phyloP scores from a whole-genome alignment of 2,888 invertebrate species.

The Spodoptera littoralis region DNA sequence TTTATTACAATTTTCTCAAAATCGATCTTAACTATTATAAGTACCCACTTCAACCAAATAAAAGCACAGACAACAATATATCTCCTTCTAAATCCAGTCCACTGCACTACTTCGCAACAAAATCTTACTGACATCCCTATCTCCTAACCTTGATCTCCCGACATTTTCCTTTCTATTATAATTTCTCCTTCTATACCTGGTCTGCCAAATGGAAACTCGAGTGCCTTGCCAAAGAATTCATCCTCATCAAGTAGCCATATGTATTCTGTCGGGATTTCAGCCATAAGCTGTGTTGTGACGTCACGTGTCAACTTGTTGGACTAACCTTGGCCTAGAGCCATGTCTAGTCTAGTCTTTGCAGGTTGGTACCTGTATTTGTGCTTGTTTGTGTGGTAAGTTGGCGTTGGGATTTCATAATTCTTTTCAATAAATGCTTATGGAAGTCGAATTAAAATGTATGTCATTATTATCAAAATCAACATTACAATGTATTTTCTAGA shows the following conservation, averaged over 20 bases:
- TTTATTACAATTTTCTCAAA: no score
- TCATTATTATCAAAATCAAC: no score
- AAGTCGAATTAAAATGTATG: no score
- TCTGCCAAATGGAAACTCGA: slow-evolving; percentile 5
- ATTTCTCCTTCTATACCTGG: not conserved
- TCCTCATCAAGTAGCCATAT: slow-evolving; percentile 25
- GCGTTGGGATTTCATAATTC: no score
- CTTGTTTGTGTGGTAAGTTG: not conserved
- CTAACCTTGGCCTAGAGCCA: slow-evolving; percentile 59
- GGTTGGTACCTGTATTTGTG: not conserved
- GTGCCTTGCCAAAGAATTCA: slow-evolving; percentile 24
- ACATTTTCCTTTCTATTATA: not conserved
- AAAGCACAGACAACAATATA: no score
- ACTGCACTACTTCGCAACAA: no score
- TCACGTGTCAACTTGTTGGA: slow-evolving; percentile 18
- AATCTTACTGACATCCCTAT: no score
- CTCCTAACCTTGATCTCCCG: not conserved
- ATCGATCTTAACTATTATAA: no score
- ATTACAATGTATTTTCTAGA: no score
- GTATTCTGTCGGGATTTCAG: slow-evolving; percentile 31
- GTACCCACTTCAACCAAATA: no score
- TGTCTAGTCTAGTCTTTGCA: slow-evolving; percentile 12
- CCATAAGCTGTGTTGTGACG: slow-evolving; percentile 23
- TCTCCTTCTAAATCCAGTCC: no score
- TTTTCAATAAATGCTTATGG: no score